phyloP scores from a whole-genome alignment of 1,140 invertebrate genomes.

The Tyrophagus putrescentiae region DNA sequence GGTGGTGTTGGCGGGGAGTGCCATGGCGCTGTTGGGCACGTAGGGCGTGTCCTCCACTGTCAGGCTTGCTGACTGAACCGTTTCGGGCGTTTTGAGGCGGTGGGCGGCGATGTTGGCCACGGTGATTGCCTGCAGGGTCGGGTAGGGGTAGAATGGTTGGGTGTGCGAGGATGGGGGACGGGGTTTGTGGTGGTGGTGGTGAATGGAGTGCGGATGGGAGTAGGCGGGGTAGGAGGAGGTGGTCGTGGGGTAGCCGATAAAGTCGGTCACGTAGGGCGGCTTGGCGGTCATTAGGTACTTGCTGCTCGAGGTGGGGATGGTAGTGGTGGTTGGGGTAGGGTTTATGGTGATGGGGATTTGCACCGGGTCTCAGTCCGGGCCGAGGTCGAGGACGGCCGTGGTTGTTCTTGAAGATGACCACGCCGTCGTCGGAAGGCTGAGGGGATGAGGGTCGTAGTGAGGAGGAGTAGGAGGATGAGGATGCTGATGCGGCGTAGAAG shows the following conservation, averaged over 20 bases:
- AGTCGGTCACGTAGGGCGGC: conserved; percentile 7
- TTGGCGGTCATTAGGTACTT: not conserved
- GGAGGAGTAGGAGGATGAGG: no score
- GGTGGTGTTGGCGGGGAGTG: conserved; percentile 17
- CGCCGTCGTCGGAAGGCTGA: no score
- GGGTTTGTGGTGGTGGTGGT: conserved; percentile 3
- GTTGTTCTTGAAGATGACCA: conserved; percentile 12
- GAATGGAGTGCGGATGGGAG: not conserved
- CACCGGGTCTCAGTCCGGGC: not conserved
- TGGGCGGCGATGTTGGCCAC: conserved; percentile 8
- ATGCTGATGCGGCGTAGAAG: no score
- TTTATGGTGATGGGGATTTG: not conserved
- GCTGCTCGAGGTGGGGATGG: not conserved
- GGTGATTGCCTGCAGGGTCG: not conserved
- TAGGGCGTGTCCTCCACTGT: conserved; percentile 19
- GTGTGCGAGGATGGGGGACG: not conserved
- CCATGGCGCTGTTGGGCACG: not conserved
- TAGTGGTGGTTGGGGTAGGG: not conserved
- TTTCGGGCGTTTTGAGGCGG: conserved; percentile 19
- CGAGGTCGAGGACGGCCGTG: not conserved
- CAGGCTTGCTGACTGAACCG: conserved; percentile 10
- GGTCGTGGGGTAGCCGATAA: conserved; percentile 1
- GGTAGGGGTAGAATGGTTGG: not conserved
- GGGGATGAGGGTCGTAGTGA: no score
- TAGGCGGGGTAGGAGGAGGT: not conserved